Evolutionary conservation across 2,888 invertebrate genomes (phyloP).

Genomic region (Atethmia centrago): DNA sequence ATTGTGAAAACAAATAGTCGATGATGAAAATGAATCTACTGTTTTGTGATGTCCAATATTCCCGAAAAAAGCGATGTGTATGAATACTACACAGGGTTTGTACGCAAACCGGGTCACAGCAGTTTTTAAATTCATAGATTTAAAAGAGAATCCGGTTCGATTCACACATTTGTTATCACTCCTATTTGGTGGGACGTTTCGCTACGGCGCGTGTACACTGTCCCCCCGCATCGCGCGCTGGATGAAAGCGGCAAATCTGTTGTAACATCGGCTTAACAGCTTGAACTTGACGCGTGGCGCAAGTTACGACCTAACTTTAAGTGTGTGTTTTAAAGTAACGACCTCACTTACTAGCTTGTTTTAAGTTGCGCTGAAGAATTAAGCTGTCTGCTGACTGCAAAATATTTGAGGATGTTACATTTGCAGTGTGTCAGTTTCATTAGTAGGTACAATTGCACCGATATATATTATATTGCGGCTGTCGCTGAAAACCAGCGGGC

Average conservation of each 20-base stretch:
- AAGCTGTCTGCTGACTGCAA: slow-evolving; percentile 27
- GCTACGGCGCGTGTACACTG: slow-evolving; percentile 65
- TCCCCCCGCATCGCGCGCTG: slow-evolving; percentile 75
- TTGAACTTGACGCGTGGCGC: slow-evolving; percentile 70
- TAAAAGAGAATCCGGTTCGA: slow-evolving; percentile 51
- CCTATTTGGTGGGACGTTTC: slow-evolving; percentile 68
- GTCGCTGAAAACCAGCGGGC: no score
- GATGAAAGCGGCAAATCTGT: slow-evolving; percentile 86
- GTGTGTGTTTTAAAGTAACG: slow-evolving; percentile 59
- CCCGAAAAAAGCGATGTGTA: slow-evolving; percentile 1
- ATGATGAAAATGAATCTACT: slow-evolving; percentile 47
- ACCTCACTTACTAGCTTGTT: slow-evolving; percentile 35
- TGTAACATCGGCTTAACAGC: slow-evolving; percentile 88
- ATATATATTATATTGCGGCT: no score
- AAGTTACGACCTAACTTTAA: slow-evolving; percentile 62
- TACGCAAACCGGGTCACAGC: slow-evolving; percentile 26
- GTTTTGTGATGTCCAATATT: slow-evolving; percentile 51
- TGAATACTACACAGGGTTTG: slow-evolving; percentile 2
- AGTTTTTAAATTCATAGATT: slow-evolving; percentile 58
- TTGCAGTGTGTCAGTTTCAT: slow-evolving; percentile 26
- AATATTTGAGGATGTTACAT: slow-evolving; percentile 40
- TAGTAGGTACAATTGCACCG: not conserved
- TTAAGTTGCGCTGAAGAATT: slow-evolving; percentile 53
- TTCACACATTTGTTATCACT: slow-evolving; percentile 70
- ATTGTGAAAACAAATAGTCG: slow-evolving; percentile 51